Evolutionary conservation across 2,113 vertebrate species (phyloP).

Genomic region (Nesogale talazaci): DNA sequence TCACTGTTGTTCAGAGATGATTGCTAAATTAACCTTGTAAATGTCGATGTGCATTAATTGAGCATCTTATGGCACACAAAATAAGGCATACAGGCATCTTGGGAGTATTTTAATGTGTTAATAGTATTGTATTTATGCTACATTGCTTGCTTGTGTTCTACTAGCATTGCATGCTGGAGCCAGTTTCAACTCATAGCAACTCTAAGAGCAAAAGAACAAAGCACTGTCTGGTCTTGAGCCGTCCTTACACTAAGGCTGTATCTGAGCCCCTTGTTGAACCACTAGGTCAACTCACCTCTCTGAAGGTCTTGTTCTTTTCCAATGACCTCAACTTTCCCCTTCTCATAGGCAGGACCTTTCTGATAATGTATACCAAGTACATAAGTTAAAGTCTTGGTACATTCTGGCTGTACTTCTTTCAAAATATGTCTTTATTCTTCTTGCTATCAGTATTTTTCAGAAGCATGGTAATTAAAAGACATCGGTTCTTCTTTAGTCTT

Average conservation of each 20-base stretch:
- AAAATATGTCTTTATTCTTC: background rate
- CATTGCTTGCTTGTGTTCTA: too few species aligned
- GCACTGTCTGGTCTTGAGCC: background rate
- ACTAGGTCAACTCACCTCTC: background rate
- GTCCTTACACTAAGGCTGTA: background rate
- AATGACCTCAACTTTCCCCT: background rate
- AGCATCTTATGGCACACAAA: background rate
- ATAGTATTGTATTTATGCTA: background rate
- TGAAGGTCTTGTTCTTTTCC: background rate
- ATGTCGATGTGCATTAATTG: background rate
- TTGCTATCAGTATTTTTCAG: background rate
- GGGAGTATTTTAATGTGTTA: background rate
- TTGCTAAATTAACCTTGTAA: background rate
- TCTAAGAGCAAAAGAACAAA: background rate
- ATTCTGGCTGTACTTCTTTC: background rate
- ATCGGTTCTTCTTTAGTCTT: background rate
- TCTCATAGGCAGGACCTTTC: background rate
- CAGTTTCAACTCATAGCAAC: background rate
- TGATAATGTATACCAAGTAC: background rate
- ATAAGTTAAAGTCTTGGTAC: background rate
- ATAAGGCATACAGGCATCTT: background rate
- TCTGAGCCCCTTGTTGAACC: background rate
- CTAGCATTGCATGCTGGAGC: background rate
- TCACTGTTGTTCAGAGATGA: background rate
- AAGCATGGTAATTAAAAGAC: background rate